These are phyloP conservation scores for Phthorimaea operculella DNA, from an alignment of 1,140 invertebrate genomes.

Conservation along the genomic window DNA sequence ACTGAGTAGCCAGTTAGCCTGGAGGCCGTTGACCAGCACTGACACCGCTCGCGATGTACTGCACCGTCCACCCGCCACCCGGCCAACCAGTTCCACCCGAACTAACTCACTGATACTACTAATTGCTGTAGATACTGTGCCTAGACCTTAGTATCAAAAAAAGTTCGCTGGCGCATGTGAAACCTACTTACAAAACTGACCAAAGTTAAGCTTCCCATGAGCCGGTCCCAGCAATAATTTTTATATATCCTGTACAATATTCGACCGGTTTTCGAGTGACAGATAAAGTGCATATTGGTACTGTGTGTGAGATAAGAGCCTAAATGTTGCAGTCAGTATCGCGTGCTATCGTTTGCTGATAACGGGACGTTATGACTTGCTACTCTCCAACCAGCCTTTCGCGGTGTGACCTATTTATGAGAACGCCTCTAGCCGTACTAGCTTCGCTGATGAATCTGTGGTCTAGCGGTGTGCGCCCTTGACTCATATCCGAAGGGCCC, in stretches of 20 bases:
- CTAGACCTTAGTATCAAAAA: no score
- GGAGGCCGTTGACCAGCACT: constrained; percentile 54
- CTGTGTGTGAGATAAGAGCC: constrained; percentile 50
- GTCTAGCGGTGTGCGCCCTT: no score
- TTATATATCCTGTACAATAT: no score
- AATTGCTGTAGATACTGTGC: not conserved
- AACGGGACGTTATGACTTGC: constrained; percentile 45
- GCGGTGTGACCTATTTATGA: constrained; percentile 29
- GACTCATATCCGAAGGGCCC: no score
- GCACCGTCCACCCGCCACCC: constrained; percentile 13
- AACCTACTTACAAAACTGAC: no score
- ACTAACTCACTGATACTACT: constrained; percentile 19
- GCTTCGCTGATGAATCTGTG: no score
- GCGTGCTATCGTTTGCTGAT: constrained; percentile 42
- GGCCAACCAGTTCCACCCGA: constrained; percentile 25
- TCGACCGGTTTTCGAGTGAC: no score
- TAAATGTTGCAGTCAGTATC: constrained; percentile 42
- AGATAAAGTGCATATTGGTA: constrained; percentile 6
- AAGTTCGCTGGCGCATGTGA: no score
- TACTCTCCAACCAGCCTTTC: constrained; percentile 43
- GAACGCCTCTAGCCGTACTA: not conserved
- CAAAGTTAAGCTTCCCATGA: no score
- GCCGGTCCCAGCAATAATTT: no score
- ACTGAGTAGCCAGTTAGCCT: constrained; percentile 54
- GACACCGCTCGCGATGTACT: constrained; percentile 20